Conservation (phyloP, 2,797 vertebrate genomes). For the Coranthus polyacanthus region DNA sequence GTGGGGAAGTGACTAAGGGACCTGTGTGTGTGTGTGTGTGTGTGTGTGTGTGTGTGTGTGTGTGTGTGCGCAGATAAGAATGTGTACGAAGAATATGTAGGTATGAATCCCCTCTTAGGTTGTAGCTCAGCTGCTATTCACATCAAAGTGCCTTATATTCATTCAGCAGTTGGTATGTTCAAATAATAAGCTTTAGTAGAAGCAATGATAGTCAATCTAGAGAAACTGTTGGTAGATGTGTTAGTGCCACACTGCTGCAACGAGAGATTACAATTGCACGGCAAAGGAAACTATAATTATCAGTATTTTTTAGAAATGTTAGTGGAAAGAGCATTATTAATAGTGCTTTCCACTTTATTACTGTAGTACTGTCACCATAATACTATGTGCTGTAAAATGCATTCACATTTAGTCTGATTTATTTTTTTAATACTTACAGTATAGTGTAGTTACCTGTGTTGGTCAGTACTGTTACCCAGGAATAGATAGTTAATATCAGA, state of each 20-base stretch:
- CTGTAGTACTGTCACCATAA: slow-evolving; percentile 48
- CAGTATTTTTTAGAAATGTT: slow-evolving; percentile 55
- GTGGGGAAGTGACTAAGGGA: slow-evolving; percentile 1
- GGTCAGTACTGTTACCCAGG: slow-evolving; percentile 41
- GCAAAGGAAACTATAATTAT: slow-evolving; percentile 35
- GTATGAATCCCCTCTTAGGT: slow-evolving; percentile 52
- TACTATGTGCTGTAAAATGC: slow-evolving; percentile 50
- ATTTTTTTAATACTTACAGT: slow-evolving; percentile 47
- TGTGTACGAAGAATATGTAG: not conserved
- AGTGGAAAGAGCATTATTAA: slow-evolving; percentile 21
- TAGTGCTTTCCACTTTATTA: slow-evolving; percentile 42
- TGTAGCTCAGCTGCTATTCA: slow-evolving; percentile 75
- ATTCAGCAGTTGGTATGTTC: slow-evolving; percentile 50
- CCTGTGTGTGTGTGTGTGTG: too few relatives aligned
- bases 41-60: too few relatives aligned
- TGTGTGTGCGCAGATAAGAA: slow-evolving; percentile 4
- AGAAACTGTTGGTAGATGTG: slow-evolving; percentile 23
- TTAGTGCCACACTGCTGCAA: slow-evolving; percentile 36
- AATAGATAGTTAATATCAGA: slow-evolving; percentile 12
- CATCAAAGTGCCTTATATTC: slow-evolving; percentile 81
- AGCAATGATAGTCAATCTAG: slow-evolving; percentile 43
- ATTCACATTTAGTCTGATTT: slow-evolving; percentile 42
- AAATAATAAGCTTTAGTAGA: slow-evolving; percentile 58
- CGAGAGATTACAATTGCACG: slow-evolving; percentile 36
- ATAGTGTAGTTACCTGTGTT: slow-evolving; percentile 31